A percentile compares a stretch with the other conserved stretches of the same genome.
Conservation (phyloP, 2,113 vertebrate genomes). For the Tringa solitaria region DNA sequence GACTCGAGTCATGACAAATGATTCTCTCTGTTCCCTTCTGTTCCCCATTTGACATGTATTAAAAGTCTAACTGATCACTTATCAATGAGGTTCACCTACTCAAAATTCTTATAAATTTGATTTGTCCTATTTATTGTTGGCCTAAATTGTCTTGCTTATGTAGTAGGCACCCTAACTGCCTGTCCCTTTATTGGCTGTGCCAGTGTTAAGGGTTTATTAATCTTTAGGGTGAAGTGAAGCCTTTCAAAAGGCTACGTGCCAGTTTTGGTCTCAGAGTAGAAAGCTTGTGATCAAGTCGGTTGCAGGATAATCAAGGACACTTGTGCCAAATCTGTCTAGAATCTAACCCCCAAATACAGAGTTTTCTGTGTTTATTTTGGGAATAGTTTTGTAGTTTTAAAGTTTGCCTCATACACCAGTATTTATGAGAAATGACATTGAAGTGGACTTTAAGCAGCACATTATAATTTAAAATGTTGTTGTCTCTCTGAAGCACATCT, state of each 20-base stretch:
- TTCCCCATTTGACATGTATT: background rate
- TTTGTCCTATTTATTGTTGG: background rate
- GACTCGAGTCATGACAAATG: background rate
- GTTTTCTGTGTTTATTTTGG: slow-evolving; percentile 18
- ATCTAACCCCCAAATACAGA: background rate
- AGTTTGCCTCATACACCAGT: background rate
- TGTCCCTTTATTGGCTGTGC: background rate
- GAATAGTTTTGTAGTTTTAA: background rate
- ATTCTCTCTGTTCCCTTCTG: background rate
- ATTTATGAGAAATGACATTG: slow-evolving; percentile 7
- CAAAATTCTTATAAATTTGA: background rate
- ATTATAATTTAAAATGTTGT: background rate
- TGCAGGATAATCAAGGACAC: background rate
- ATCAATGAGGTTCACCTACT: background rate
- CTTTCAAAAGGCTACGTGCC: background rate
- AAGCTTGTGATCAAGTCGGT: background rate
- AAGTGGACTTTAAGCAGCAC: background rate
- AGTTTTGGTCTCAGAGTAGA: background rate
- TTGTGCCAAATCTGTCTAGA: background rate
- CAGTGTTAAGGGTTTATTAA: background rate
- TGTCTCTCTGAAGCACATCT: slow-evolving; percentile 23
- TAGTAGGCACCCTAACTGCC: background rate
- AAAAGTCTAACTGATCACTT: background rate
- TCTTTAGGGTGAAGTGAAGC: background rate
- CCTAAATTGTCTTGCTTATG: background rate